Evolutionary conservation across 2,113 vertebrate genomes (phyloP), one percentile per base, ranked within the genome.

Genomic region (Hippocampus guttulatus): DNA sequence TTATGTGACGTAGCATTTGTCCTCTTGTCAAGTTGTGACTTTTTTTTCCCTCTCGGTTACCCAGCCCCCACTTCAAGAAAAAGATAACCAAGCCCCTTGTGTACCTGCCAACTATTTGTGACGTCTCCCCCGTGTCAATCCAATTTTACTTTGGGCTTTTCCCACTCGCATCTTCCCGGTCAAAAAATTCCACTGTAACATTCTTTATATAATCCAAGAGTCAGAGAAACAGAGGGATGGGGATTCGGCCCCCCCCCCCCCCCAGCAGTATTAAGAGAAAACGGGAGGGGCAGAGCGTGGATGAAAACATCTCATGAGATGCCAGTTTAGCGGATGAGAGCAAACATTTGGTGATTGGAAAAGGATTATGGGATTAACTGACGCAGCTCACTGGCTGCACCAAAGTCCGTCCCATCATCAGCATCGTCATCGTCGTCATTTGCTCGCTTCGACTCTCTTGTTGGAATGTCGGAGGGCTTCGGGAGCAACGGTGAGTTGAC

Each of bases 281-380:
- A 64, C 2, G 25, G 67, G 65, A 47, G 71, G 45, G 25, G 14
- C 11, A 14, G 61, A 73, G 66, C 61, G 45, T 30, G 18, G 57
- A 76, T 74, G 43, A 81, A 73, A 76, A 51, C 68, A 77, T 75
- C 38, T 67, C 61, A 70, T 64, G 64, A 68, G 43, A 69, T 69
- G 69, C 68, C 71, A 69, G 70, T 77, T 78, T 23, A 68, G 73
- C 57, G 77, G 76, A 85, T 69, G 72, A 83, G 75, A 49, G 77
- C 67, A 75, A 76, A 74, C 73, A 78, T 85, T 89, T 83, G 64
- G 77, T 25, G 41, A 87, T 68, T 74, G 75, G 41, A 73, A 38
- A 49, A 60, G 84, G 88, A 85, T 89, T 83, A 87, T 58, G 75
- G 84, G 88, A 88, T 89, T 86, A 87, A 87, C 14, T 47, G 69